A percentile compares a stretch with the other conserved stretches of the same genome.
phyloP scores from a whole-genome alignment of 2,888 invertebrate species.

The Agriopis marginaria region DNA sequence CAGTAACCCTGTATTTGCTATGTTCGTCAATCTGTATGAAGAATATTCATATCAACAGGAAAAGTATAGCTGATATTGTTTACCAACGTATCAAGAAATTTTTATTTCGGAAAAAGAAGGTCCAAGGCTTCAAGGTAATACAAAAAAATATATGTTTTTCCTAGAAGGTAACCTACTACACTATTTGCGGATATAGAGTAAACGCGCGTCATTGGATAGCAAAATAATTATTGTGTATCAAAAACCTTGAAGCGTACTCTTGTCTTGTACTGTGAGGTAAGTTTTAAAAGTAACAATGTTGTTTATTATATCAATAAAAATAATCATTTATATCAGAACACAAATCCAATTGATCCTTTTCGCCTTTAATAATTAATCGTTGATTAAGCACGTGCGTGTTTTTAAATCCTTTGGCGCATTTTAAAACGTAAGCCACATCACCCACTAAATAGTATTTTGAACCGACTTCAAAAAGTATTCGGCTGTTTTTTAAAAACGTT shows the following conservation, averaged over 20 bases:
- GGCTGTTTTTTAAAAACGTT: too few relatives aligned
- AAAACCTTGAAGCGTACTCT: constrained; percentile 1
- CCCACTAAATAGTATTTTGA: too few relatives aligned
- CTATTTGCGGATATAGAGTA: background rate
- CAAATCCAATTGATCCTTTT: constrained; percentile 11
- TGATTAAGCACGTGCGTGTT: background rate
- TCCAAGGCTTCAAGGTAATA: too few relatives aligned
- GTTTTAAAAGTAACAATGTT: background rate
- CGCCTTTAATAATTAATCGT: background rate
- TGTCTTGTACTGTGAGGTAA: background rate
- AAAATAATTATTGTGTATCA: background rate
- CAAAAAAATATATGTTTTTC: background rate
- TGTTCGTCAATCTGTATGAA: too few relatives aligned
- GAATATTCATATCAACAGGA: too few relatives aligned
- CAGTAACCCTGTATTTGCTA: too few relatives aligned
- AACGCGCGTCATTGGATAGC: background rate
- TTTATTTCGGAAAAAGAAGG: too few relatives aligned
- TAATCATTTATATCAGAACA: constrained; percentile 4
- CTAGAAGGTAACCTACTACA: background rate
- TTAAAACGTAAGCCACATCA: too few relatives aligned
- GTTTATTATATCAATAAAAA: constrained; percentile 9
- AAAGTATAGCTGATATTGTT: too few relatives aligned
- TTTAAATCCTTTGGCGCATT: too few relatives aligned
- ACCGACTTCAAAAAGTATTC: too few relatives aligned
- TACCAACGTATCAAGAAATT: too few relatives aligned